Conservation (phyloP, 92 coral and sea anemone genomes). For the Siderastrea radians region DNA sequence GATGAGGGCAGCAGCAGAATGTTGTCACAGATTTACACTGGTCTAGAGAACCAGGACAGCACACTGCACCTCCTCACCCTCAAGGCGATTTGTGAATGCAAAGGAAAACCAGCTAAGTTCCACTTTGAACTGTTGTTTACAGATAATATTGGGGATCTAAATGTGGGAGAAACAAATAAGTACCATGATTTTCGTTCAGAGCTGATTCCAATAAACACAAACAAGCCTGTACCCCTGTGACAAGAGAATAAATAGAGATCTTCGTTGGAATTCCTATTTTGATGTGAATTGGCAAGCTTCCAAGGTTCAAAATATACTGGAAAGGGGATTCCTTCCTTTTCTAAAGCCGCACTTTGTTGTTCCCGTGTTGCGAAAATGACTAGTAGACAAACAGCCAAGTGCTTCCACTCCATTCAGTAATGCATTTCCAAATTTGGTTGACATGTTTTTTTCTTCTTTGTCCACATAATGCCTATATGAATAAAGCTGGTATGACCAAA, state of each 20-base stretch:
- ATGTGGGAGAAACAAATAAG: slow-evolving; percentile 51
- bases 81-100: slow-evolving; percentile 34
- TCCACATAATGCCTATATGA: neutral
- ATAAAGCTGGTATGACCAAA: neutral
- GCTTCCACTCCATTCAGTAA: too few relatives aligned
- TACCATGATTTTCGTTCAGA: slow-evolving; percentile 14
- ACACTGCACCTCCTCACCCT: slow-evolving; percentile 33
- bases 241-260: slow-evolving; percentile 33
- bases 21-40: slow-evolving; percentile 40
- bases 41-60: slow-evolving; percentile 8
- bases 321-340: slow-evolving; percentile 1
- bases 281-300: slow-evolving; percentile 53
- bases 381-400: too few relatives aligned
- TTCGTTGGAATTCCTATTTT: slow-evolving; percentile 44
- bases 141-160: slow-evolving; percentile 47
- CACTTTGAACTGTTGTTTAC: slow-evolving; percentile 52
- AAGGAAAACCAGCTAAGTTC: slow-evolving; percentile 6
- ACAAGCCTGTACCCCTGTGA: slow-evolving; percentile 31
- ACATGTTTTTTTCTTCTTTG: neutral
- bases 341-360: too few relatives aligned
- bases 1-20: neutral
- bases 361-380: too few relatives aligned
- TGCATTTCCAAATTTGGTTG: too few relatives aligned
- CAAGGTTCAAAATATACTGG: slow-evolving; percentile 50
- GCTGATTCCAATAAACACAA: slow-evolving; percentile 56